Base-by-base conservation (phyloP, 92 coral and sea anemone genomes). In the Zoanthus sociatus region DNA sequence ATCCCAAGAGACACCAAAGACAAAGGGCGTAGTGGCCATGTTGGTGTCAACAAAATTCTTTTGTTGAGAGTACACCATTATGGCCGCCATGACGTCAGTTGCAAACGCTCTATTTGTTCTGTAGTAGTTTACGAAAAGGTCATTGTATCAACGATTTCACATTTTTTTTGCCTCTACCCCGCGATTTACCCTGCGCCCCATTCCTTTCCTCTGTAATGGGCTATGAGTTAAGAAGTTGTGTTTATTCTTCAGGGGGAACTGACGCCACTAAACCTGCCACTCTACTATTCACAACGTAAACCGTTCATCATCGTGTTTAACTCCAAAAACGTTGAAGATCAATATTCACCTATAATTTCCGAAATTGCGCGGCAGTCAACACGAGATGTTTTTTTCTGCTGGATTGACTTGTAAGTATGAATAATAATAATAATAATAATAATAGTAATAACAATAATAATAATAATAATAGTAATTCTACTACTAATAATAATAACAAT, bases 221-320 rank as follows among this genome's bases (percentile, higher is more conserved):
- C 20, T 31, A 46, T 88, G 26, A 32, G 51, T 10, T 44, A 50
- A 50, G 12, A 7, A 50, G 55, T 50, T 50, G 9, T 50, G 55
- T 50, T 50, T 50, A 11, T 50, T 50, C 12, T 32, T 30, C 89
- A 97, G 99, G 99, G 98, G 46, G 98, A 97, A 88, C 87, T 97
- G 63, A 97, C 97, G 18, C 98, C 97, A 50, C 73, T 97, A 67
- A 95, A 97, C 88, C 91, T 97, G 46, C 99, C 98, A 33, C 84
- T 84, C 78, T 97, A 97, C 93, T 87, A 86, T 83, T 67, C 88
- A 48, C 90, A 90, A 78, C 78, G 85, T 10, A 94, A 91, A 33
- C 99, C 99, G 13, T 84, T 97, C 10, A 86, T 97, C 48, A 91
- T 97, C 68, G 99, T 91, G 42, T 97, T 97, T 71, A 91, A 92